These are phyloP conservation scores for Diplolepis rosae DNA, from an alignment of 2,888 invertebrate species.

Conservation along the genomic window DNA sequence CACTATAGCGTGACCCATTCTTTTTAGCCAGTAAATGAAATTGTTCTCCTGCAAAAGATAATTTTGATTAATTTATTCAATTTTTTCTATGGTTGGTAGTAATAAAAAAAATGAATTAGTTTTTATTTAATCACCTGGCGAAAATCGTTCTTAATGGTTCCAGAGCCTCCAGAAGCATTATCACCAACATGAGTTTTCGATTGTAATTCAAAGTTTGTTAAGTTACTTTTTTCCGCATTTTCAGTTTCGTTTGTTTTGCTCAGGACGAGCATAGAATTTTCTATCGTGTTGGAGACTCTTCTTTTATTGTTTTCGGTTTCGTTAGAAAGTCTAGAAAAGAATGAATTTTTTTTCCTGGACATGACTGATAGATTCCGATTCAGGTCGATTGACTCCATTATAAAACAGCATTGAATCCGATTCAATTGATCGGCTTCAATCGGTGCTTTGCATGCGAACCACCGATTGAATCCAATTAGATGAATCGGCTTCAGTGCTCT, in stretches of 20 bases:
- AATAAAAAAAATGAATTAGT: neutral
- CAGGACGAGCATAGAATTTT: neutral
- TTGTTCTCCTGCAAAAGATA: slow-evolving; percentile 32
- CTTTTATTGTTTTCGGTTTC: neutral
- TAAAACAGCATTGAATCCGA: too few species aligned
- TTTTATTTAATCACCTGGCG: slow-evolving; percentile 35
- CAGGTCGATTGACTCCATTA: too few species aligned
- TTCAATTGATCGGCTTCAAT: too few species aligned
- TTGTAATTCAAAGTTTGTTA: neutral
- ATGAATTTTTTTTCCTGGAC: neutral
- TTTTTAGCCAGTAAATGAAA: slow-evolving; percentile 42
- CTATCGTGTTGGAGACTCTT: neutral
- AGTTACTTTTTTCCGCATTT: neutral
- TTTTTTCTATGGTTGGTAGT: too few species aligned
- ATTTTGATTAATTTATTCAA: slow-evolving; percentile 34
- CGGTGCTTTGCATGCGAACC: too few species aligned
- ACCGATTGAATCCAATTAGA: too few species aligned
- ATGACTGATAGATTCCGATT: neutral
- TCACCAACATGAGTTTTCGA: neutral
- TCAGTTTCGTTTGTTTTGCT: neutral
- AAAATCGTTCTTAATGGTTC: slow-evolving; percentile 33
- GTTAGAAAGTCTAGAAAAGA: neutral
- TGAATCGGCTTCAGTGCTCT: too few species aligned
- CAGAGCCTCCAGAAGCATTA: neutral
- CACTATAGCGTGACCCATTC: slow-evolving; percentile 76